phyloP scores from a whole-genome alignment of 2,113 vertebrate species.

The Dunckerocampus dactyliophorus region DNA sequence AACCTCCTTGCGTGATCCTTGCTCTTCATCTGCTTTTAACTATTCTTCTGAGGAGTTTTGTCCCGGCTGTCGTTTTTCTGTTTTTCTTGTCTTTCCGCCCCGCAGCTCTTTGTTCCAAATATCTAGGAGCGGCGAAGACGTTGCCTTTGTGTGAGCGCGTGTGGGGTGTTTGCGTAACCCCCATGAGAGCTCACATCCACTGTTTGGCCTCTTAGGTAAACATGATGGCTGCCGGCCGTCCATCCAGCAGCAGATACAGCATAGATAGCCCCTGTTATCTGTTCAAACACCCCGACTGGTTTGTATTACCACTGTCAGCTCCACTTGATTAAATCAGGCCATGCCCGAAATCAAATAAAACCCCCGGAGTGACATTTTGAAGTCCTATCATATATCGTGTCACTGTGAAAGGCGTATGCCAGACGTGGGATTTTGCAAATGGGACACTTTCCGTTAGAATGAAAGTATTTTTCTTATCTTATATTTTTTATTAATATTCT shows the following conservation, averaged over 20 bases:
- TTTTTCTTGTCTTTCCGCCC: slow-evolving; percentile 8
- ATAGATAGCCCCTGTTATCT: slow-evolving; percentile 48
- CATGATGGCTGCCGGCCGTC: slow-evolving; percentile 43
- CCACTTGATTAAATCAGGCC: slow-evolving; percentile 61
- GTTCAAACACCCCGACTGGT: slow-evolving; percentile 50
- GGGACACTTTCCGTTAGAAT: slow-evolving; percentile 21
- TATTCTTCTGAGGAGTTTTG: slow-evolving; percentile 18
- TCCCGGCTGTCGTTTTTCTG: slow-evolving; percentile 24
- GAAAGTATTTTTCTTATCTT: not conserved
- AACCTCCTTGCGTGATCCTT: slow-evolving; percentile 23
- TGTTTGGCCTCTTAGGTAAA: slow-evolving; percentile 55
- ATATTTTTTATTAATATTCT: not conserved
- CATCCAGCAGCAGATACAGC: slow-evolving; percentile 38
- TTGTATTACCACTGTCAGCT: slow-evolving; percentile 53
- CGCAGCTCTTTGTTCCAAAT: slow-evolving; percentile 30
- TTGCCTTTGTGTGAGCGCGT: slow-evolving; percentile 41
- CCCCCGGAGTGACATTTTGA: slow-evolving; percentile 45
- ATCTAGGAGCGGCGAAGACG: slow-evolving; percentile 15
- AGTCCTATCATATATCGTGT: slow-evolving; percentile 30
- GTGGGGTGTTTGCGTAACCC: slow-evolving; percentile 59
- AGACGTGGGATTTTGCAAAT: slow-evolving; percentile 35
- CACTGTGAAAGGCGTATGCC: slow-evolving; percentile 10
- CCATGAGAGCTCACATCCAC: slow-evolving; percentile 50
- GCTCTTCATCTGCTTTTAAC: slow-evolving; percentile 40
- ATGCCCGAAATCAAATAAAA: slow-evolving; percentile 59